These are phyloP conservation scores for Hemaris fuciformis DNA, from an alignment of 2,888 invertebrate genomes.

Conservation along the genomic window DNA sequence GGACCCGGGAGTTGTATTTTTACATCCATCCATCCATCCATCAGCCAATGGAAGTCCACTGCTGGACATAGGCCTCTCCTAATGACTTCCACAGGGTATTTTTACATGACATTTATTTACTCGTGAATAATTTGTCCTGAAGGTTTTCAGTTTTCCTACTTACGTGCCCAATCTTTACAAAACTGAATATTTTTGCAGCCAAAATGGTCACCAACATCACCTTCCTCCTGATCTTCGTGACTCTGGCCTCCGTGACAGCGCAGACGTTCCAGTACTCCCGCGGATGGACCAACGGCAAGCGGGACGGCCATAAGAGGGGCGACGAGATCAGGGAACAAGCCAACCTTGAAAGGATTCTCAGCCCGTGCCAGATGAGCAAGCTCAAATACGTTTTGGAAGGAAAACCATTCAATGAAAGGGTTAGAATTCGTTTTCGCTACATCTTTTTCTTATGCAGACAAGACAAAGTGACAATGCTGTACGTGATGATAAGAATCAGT, in stretches of 20 bases:
- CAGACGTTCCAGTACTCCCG: conserved; percentile 90
- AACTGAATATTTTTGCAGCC: conserved; percentile 36
- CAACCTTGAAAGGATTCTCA: conserved; percentile 58
- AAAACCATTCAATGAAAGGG: conserved; percentile 71
- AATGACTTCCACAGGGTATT: too few relatives aligned
- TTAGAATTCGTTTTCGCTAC: conserved; percentile 31
- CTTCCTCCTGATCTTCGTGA: conserved; percentile 61
- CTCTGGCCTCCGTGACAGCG: conserved; percentile 71
- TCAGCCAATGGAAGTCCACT: too few relatives aligned
- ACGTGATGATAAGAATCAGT: too few relatives aligned
- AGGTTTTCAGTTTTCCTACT: too few relatives aligned
- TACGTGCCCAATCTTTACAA: too few relatives aligned
- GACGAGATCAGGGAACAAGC: conserved; percentile 46
- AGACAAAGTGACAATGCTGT: too few relatives aligned
- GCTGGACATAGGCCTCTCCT: too few relatives aligned
- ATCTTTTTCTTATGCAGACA: neutral
- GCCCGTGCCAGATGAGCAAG: conserved; percentile 75
- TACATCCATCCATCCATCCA: too few relatives aligned
- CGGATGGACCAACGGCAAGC: conserved; percentile 89
- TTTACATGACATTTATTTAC: too few relatives aligned
- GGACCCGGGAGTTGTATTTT: too few relatives aligned
- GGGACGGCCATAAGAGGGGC: conserved; percentile 55
- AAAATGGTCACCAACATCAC: conserved; percentile 56
- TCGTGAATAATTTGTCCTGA: too few relatives aligned
- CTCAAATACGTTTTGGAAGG: conserved; percentile 76